Percentiles rank a stretch among this genome's conserved stretches.
Evolutionary conservation across 1,140 invertebrate species (phyloP).

Genomic region (Aleiodes sp.): DNA sequence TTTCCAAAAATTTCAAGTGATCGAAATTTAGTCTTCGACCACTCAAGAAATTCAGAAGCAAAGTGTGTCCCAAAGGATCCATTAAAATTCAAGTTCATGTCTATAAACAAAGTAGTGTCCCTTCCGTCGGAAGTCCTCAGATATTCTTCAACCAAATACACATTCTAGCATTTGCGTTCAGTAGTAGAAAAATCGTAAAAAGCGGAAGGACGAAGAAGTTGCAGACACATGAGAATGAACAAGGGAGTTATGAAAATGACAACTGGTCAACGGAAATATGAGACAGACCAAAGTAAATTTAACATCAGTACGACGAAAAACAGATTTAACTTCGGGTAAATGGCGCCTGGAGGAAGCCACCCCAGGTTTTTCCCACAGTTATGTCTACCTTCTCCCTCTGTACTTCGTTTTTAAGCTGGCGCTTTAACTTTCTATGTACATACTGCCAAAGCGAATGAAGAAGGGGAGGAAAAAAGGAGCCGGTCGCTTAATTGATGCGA

Average conservation of each 20-base stretch:
- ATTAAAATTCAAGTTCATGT: slow-evolving; percentile 36
- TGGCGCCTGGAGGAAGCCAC: slow-evolving; percentile 19
- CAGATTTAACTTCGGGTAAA: slow-evolving; percentile 43
- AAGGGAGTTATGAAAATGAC: slow-evolving; percentile 5
- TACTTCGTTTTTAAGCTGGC: not conserved
- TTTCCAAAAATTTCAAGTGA: not conserved
- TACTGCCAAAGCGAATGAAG: slow-evolving; percentile 23
- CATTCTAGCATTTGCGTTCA: slow-evolving; percentile 7
- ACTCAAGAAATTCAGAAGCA: not conserved
- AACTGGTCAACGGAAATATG: slow-evolving; percentile 42
- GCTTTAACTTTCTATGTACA: not conserved
- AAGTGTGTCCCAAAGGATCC: slow-evolving; percentile 30
- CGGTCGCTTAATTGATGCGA: slow-evolving; percentile 56
- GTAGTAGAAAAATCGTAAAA: slow-evolving; percentile 3
- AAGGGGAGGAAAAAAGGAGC: slow-evolving; percentile 22
- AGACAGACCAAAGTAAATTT: slow-evolving; percentile 32
- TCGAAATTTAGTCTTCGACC: slow-evolving; percentile 19
- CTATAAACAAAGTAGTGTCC: slow-evolving; percentile 36
- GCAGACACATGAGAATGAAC: slow-evolving; percentile 23
- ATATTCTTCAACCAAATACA: slow-evolving; percentile 32
- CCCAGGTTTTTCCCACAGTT: slow-evolving; percentile 5
- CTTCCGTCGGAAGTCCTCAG: slow-evolving; percentile 49
- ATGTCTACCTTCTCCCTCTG: not conserved
- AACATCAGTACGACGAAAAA: slow-evolving; percentile 42
- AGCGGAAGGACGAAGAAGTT: not conserved